phyloP scores from a whole-genome alignment of 2,797 vertebrate genomes.

The Margarornis squamiger region DNA sequence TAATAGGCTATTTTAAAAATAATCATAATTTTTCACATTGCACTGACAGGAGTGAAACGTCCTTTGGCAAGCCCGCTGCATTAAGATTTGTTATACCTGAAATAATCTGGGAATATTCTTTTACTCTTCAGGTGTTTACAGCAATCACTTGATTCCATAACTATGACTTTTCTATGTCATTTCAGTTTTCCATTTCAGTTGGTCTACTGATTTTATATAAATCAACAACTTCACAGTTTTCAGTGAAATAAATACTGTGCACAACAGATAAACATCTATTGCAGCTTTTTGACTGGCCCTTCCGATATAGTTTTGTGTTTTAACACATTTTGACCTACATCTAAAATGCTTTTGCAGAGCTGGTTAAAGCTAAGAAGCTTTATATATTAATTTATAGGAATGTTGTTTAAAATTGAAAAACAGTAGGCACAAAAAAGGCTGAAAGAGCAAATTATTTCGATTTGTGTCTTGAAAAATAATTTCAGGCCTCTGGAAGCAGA shows the following conservation, averaged over 20 bases:
- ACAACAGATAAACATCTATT: not conserved
- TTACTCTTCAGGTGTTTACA: not conserved
- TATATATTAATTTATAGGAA: not conserved
- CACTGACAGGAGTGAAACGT: not conserved
- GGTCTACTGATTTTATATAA: not conserved
- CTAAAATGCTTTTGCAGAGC: not conserved
- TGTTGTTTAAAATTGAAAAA: not conserved
- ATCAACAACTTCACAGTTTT: not conserved
- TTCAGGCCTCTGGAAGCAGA: not conserved
- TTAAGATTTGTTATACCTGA: not conserved
- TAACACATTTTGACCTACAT: not conserved
- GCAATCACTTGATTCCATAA: not conserved
- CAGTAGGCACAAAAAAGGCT: not conserved
- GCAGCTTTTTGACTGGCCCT: not conserved
- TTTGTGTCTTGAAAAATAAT: slow-evolving; percentile 19
- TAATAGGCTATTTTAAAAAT: not conserved
- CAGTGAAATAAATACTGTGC: not conserved
- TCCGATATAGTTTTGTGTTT: not conserved
- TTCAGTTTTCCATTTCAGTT: not conserved
- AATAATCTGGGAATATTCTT: not conserved
- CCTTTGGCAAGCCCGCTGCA: not conserved
- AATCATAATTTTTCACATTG: not conserved
- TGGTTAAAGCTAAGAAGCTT: not conserved
- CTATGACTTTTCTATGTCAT: not conserved
- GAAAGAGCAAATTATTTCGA: not conserved